Evolutionary conservation across 2,888 invertebrate species (phyloP), one percentile per base, ranked within the genome.

Genomic region (Alloplasta piceator): DNA sequence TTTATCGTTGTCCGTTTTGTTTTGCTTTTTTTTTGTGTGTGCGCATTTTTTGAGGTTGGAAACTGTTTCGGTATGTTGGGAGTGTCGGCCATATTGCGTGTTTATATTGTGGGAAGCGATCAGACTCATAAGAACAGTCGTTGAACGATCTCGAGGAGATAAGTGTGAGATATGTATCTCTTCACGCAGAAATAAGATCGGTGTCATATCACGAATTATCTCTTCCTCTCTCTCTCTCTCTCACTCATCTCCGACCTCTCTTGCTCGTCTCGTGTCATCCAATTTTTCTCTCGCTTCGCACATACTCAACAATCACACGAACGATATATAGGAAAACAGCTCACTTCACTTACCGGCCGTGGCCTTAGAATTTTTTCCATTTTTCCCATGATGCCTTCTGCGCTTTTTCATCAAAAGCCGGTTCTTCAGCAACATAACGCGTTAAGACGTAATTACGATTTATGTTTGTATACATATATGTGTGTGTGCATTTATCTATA

Each of bases 361-460:
- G 87, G 89, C 88, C 84, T 89, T 88, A 86, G 78, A 83, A 83
- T 81, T 89, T 87, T 89, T 91, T 84, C 89, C 91, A 83, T 81
- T 89, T 87, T 89, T 91, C 84, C 89, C 91, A 90, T 91, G 86
- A 88, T 90, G 89, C 86, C 90, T 90, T 82, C 91, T 87, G 82
- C 86, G 85, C 86, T 88, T 91, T 83, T 87, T 91, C 81, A 85
- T 87, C 82, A 84, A 84, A 71, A 86, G 84, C 79, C 87, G 89
- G 79, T 88, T 85, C 87, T 92, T 92, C 85, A 92, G 84, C 84
- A 92, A 89, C 92, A 92, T 92, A 52, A 67, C 74, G 74, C 36
- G 26, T 26, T 26, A 26, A 26, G 5, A 52, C 52, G 14, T 14
- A 43, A 9, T 9, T 43, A 43, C 6, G 10, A 52, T 14, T 52